A percentile compares a stretch with the other conserved stretches of the same genome.
phyloP scores from a whole-genome alignment of 2,888 invertebrate genomes.

The Saturnia japonica region DNA sequence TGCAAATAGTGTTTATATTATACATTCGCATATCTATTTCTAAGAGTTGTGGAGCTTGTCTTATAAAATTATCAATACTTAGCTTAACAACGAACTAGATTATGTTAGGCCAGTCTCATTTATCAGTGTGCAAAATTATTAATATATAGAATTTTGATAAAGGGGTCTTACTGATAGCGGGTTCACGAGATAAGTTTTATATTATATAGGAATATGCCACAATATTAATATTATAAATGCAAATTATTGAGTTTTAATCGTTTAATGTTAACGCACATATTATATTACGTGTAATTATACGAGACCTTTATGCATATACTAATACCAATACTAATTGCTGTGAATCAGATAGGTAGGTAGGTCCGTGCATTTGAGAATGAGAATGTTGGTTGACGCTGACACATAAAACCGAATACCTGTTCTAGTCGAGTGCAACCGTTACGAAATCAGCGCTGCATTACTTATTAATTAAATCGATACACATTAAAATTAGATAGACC shows the following conservation, averaged over 20 bases:
- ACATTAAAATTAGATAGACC: slow-evolving; percentile 31
- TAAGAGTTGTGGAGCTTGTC: slow-evolving; percentile 59
- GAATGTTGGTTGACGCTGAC: slow-evolving; percentile 64
- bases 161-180: slow-evolving; percentile 71
- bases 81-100: slow-evolving; percentile 54
- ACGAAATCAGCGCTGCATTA: slow-evolving; percentile 75
- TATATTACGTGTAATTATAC: slow-evolving; percentile 1
- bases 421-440: slow-evolving; percentile 80
- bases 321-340: slow-evolving; percentile 15
- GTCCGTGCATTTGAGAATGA: slow-evolving; percentile 29
- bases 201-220: slow-evolving; percentile 72
- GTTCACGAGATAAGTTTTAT: slow-evolving; percentile 76
- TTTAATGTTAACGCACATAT: slow-evolving; percentile 22
- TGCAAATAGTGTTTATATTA: slow-evolving; percentile 75
- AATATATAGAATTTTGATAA: slow-evolving; percentile 63
- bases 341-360: background rate
- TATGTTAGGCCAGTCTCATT: slow-evolving; percentile 58
- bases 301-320: too few species aligned
- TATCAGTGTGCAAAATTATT: slow-evolving; percentile 51
- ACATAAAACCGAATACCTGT: slow-evolving; percentile 76
- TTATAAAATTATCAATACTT: slow-evolving; percentile 53
- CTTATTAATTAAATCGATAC: slow-evolving; percentile 38
- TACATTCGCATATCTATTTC: slow-evolving; percentile 61
- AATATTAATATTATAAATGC: slow-evolving; percentile 36
- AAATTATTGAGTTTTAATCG: slow-evolving; percentile 17